Evolutionary conservation across 1,140 invertebrate genomes (phyloP).

Genomic region (Monomorium pharaonis): DNA sequence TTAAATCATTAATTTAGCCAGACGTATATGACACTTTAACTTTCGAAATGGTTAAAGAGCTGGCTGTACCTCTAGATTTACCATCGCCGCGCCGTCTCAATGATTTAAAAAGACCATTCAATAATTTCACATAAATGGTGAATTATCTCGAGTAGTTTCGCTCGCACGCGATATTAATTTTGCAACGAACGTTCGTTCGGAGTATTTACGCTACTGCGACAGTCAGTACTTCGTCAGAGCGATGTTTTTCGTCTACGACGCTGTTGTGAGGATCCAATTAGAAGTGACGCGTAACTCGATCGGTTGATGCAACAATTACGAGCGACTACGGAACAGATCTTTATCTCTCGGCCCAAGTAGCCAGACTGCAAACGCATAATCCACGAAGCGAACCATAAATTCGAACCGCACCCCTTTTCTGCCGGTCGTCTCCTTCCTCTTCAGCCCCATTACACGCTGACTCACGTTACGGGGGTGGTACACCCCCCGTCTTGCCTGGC

Average conservation of each 20-base stretch:
- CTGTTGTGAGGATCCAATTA: conserved; percentile 67
- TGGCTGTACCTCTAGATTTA: not conserved
- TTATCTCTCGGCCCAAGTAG: conserved; percentile 76
- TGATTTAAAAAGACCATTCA: not conserved
- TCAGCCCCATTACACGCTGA: conserved; percentile 59
- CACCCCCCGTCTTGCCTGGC: conserved; percentile 19
- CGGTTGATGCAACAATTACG: conserved; percentile 73
- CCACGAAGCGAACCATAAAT: conserved; percentile 78
- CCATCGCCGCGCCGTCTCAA: not conserved
- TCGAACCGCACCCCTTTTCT: conserved; percentile 70
- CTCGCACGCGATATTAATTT: not conserved
- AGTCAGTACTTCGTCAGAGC: not conserved
- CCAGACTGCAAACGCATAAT: conserved; percentile 74
- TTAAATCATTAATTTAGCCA: not conserved
- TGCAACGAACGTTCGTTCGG: not conserved
- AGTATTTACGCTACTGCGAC: not conserved
- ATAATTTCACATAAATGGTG: not conserved
- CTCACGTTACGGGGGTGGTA: conserved; percentile 53
- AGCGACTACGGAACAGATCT: conserved; percentile 73
- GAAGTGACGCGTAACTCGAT: conserved; percentile 73
- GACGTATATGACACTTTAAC: not conserved
- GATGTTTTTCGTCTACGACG: conserved; percentile 2
- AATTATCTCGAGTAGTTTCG: not conserved
- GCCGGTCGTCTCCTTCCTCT: conserved; percentile 61
- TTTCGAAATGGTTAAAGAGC: not conserved